These are phyloP conservation scores for Falco cherrug DNA, from an alignment of 2,797 vertebrate genomes.

Conservation along the genomic window DNA sequence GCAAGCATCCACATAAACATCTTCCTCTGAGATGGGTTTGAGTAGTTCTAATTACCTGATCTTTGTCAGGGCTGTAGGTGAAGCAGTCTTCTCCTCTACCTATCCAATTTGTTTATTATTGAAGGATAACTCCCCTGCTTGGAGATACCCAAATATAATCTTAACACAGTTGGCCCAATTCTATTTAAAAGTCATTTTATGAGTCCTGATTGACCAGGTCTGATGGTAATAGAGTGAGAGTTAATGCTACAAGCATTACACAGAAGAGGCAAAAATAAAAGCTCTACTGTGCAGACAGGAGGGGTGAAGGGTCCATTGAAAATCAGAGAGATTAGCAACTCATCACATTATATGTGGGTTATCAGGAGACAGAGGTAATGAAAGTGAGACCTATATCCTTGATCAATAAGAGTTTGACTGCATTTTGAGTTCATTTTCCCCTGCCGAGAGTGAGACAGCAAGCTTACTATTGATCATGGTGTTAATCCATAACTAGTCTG, in stretches of 20 bases:
- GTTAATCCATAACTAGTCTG: constrained; percentile 98
- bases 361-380: constrained; percentile 93
- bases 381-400: constrained; percentile 89
- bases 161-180: constrained; percentile 13
- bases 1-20: background rate
- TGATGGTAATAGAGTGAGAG: constrained; percentile 72
- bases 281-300: constrained; percentile 69
- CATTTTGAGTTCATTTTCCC: constrained; percentile 98
- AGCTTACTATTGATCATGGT: constrained; percentile 94
- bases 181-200: constrained; percentile 64
- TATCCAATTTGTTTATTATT: background rate
- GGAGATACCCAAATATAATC: background rate
- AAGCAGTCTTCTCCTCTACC: background rate
- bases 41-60: background rate
- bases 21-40: background rate
- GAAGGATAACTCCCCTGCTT: background rate
- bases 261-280: constrained; percentile 75
- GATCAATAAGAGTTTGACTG: constrained; percentile 99
- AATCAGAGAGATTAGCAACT: constrained; percentile 95
- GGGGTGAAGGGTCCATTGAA: constrained; percentile 88
- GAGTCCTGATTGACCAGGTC: constrained; percentile 73
- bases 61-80: background rate
- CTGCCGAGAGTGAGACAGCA: constrained; percentile 88
- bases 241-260: constrained; percentile 70
- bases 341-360: constrained; percentile 96